Percentiles rank a stretch among this genome's conserved stretches.
Evolutionary conservation across 1,140 invertebrate species (phyloP).

Genomic region (Heliconius himera): DNA sequence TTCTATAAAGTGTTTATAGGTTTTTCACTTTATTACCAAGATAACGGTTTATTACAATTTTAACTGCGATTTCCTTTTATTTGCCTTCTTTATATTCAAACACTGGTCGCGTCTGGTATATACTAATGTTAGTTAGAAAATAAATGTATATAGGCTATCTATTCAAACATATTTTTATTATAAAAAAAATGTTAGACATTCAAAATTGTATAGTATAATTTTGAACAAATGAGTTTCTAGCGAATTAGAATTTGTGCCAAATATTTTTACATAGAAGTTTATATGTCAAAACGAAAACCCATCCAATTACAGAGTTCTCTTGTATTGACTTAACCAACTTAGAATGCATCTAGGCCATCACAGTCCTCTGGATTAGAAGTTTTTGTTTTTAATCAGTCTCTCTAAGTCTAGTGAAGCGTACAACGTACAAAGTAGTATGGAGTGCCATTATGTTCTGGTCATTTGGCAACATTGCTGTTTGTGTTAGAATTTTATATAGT

Average conservation of each 20-base stretch:
- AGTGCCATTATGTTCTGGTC: not conserved
- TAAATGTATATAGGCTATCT: not conserved
- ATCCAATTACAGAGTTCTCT: not conserved
- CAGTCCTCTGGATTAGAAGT: not conserved
- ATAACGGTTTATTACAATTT: conserved; percentile 47
- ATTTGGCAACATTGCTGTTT: not conserved
- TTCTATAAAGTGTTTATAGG: conserved; percentile 67
- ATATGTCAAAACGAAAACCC: conserved; percentile 8
- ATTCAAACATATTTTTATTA: not conserved
- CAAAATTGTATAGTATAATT: not conserved
- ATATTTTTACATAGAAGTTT: not conserved
- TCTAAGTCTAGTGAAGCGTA: not conserved
- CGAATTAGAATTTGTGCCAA: not conserved
- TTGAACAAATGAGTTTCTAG: not conserved
- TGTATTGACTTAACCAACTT: not conserved
- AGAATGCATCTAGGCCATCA: conserved; percentile 3
- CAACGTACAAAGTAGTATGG: not conserved
- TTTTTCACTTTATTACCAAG: conserved; percentile 52
- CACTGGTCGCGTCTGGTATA: not conserved
- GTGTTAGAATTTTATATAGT: not conserved
- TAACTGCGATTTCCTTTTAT: conserved; percentile 16
- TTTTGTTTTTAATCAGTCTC: conserved; percentile 14
- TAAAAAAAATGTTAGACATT: not conserved
- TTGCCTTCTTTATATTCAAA: not conserved
- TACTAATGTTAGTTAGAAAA: not conserved